Percentiles rank a stretch among this genome's conserved stretches.
These are phyloP conservation scores for Oxyura jamaicensis DNA, from an alignment of 2,113 vertebrate genomes.

Conservation along the genomic window DNA sequence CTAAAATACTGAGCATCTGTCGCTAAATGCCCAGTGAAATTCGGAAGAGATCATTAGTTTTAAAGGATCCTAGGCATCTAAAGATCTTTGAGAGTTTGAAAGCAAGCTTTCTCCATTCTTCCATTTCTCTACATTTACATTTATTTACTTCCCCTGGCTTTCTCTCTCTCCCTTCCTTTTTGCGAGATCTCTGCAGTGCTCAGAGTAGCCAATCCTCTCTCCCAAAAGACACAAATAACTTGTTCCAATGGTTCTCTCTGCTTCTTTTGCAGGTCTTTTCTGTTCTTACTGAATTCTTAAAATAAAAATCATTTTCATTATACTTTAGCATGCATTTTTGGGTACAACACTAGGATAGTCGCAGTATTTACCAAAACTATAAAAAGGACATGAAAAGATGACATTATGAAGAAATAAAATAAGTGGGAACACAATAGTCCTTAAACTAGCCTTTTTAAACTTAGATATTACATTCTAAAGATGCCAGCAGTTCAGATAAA, in stretches of 20 bases:
- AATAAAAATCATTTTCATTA: slow-evolving; percentile 20
- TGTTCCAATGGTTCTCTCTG: neutral
- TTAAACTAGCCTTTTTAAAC: neutral
- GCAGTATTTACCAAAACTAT: neutral
- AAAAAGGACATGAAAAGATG: slow-evolving; percentile 14
- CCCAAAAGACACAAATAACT: neutral
- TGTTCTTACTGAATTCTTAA: neutral
- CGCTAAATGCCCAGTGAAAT: neutral
- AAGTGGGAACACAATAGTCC: neutral
- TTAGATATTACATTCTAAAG: neutral
- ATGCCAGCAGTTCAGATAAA: neutral
- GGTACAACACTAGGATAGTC: neutral
- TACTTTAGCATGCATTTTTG: neutral
- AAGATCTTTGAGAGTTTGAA: neutral
- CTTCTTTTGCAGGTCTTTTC: neutral
- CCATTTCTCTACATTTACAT: neutral
- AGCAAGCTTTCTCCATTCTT: neutral
- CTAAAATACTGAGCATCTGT: neutral
- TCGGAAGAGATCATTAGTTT: neutral
- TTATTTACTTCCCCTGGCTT: neutral
- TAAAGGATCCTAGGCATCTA: neutral
- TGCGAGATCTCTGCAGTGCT: neutral
- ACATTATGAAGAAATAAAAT: neutral
- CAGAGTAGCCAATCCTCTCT: neutral
- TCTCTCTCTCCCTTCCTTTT: neutral